Evolutionary conservation across 2,113 vertebrate genomes (phyloP).

Genomic region (Pseudorhombus dupliciocellatus): DNA sequence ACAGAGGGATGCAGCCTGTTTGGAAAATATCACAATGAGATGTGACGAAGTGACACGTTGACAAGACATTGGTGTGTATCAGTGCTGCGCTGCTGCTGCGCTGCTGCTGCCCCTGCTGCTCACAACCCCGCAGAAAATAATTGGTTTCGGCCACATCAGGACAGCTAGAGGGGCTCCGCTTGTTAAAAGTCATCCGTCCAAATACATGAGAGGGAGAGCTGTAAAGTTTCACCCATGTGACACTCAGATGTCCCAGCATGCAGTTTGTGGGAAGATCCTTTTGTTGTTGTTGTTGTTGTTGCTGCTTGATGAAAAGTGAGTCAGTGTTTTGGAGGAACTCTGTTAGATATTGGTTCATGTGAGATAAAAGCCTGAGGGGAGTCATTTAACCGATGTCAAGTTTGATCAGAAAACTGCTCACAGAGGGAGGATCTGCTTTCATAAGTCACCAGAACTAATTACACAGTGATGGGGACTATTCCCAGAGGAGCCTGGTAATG

Average conservation of each 20-base stretch:
- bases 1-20: constrained; percentile 54
- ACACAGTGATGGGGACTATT: constrained; percentile 20
- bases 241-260: constrained; percentile 17
- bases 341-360: neutral
- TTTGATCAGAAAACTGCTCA: constrained; percentile 29
- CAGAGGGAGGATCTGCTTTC: constrained; percentile 23
- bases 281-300: neutral
- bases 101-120: constrained; percentile 32
- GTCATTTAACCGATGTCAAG: constrained; percentile 31
- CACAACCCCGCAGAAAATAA: constrained; percentile 1
- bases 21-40: constrained; percentile 53
- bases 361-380: constrained; percentile 6
- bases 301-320: constrained; percentile 10
- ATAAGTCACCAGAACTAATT: constrained; percentile 49
- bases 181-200: constrained; percentile 21
- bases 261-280: neutral
- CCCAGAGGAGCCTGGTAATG: constrained; percentile 18
- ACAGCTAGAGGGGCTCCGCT: constrained; percentile 4
- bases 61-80: constrained; percentile 13
- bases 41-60: constrained; percentile 52
- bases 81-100: too few species aligned
- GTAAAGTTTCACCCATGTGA: constrained; percentile 1
- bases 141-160: constrained; percentile 15
- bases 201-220: neutral
- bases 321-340: constrained; percentile 24